Percentiles rank a stretch among this genome's conserved stretches.
These are phyloP conservation scores for Atrina japonica DNA, from an alignment of 2,888 invertebrate genomes.

Conservation along the genomic window DNA sequence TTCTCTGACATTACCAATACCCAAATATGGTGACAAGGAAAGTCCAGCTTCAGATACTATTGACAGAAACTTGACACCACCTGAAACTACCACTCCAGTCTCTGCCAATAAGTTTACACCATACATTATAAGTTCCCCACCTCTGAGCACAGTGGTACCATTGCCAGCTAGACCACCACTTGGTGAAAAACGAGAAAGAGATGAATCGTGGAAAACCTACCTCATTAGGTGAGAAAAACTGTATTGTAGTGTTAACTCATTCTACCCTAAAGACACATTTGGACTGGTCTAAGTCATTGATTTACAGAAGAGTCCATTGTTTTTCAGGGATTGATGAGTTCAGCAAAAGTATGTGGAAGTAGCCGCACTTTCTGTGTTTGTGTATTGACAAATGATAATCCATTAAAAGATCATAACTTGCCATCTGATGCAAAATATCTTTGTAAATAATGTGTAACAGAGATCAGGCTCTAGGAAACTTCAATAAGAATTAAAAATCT, in stretches of 20 bases:
- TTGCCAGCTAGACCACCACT: constrained; percentile 48
- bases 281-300: no score
- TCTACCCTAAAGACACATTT: no score
- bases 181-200: constrained; percentile 78
- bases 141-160: constrained; percentile 34
- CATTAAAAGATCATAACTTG: no score
- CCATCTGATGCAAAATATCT: no score
- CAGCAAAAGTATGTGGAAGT: not conserved
- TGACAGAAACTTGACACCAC: constrained; percentile 4
- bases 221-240: constrained; percentile 82
- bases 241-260: not conserved
- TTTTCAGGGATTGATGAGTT: no score
- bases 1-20: constrained; percentile 70
- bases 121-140: constrained; percentile 26
- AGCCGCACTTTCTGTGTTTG: not conserved
- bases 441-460: no score
- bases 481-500: no score
- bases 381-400: not conserved
- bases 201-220: constrained; percentile 84
- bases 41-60: not conserved
- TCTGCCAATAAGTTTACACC: constrained; percentile 32
- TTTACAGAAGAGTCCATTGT: no score
- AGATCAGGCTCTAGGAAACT: no score
- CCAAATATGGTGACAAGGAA: constrained; percentile 27
- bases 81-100: constrained; percentile 48